Percentiles rank a stretch among this genome's conserved stretches.
Evolutionary conservation across 1,140 invertebrate species (phyloP).

Genomic region (Hesperophylax magnus): DNA sequence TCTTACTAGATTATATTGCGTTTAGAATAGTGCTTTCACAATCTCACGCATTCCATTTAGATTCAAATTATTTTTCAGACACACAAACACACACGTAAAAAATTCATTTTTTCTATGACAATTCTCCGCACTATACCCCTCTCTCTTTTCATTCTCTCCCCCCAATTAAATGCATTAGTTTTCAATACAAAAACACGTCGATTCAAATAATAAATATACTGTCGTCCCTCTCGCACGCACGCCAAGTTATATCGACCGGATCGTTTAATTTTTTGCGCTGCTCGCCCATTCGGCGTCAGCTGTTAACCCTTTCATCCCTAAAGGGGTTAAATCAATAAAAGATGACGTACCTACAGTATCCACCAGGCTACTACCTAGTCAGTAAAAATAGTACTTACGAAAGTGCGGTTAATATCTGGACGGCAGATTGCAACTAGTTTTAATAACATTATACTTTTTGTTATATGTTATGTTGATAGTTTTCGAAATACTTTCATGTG

Average conservation of each 20-base stretch:
- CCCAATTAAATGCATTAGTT: conserved; percentile 9
- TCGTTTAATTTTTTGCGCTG: conserved; percentile 23
- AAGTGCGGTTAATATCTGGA: not conserved
- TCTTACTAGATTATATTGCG: not conserved
- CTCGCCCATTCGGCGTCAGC: conserved; percentile 33
- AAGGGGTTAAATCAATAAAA: conserved; percentile 30
- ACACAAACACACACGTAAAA: not conserved
- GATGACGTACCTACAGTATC: not conserved
- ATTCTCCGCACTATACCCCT: not conserved
- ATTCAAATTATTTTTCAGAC: not conserved
- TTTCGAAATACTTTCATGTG: too few relatives aligned
- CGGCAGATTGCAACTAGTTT: too few relatives aligned
- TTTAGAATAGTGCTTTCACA: not conserved
- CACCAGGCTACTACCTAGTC: not conserved
- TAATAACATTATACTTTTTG: too few relatives aligned
- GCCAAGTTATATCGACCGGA: conserved; percentile 24
- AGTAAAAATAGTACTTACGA: not conserved
- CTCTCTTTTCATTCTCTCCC: conserved; percentile 15
- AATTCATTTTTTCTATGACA: not conserved
- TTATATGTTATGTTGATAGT: too few relatives aligned
- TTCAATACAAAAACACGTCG: conserved; percentile 26
- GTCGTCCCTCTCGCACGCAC: conserved; percentile 19
- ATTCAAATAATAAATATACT: conserved; percentile 26
- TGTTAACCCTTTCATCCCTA: conserved; percentile 29
- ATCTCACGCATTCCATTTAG: not conserved